Conservation (phyloP, 2,113 vertebrate species). For the Cyanistes caeruleus region DNA sequence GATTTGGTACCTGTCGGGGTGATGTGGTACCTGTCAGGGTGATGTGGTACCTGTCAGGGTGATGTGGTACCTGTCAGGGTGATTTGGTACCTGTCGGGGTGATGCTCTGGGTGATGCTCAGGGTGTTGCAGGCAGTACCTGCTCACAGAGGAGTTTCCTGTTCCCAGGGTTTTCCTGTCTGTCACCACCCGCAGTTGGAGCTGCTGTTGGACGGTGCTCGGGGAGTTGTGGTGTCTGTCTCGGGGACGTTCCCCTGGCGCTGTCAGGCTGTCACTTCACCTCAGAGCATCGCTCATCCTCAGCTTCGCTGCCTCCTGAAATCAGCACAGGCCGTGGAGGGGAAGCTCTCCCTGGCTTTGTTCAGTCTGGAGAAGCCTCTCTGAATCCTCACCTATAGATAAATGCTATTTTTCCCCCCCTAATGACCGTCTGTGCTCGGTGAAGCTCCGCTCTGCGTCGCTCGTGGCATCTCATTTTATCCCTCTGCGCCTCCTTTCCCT, state of each 20-base stretch:
- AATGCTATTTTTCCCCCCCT: fast-evolving
- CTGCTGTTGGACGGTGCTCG: neutral
- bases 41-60: fast-evolving
- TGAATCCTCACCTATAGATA: neutral
- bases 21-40: neutral
- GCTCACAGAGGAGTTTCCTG: neutral
- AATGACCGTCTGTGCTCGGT: neutral
- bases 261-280: neutral
- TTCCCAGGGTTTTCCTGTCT: neutral
- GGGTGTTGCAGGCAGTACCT: neutral
- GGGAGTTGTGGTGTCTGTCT: neutral
- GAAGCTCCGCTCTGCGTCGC: neutral
- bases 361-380: neutral
- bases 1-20: too few species aligned
- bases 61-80: fast-evolving
- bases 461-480: neutral
- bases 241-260: neutral
- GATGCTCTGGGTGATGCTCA: neutral
- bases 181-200: too few species aligned
- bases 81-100: too few species aligned
- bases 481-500: neutral
- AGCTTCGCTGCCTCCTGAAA: neutral
- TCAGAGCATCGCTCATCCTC: neutral
- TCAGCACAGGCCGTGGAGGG: neutral
- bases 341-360: neutral